Conservation (phyloP, 2,113 vertebrate genomes). For the Coptodon bakossiorum region DNA sequence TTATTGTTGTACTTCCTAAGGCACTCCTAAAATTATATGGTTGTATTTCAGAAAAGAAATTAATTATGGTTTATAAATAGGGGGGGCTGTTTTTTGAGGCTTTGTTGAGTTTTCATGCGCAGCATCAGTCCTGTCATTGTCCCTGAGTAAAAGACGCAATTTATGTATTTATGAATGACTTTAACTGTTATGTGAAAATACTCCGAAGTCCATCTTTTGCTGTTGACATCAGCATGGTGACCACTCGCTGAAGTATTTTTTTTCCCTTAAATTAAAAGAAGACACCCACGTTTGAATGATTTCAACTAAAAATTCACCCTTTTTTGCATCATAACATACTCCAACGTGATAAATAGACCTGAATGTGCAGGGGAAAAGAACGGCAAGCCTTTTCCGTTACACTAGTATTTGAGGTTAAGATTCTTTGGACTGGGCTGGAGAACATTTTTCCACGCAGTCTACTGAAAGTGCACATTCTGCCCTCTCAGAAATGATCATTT, state of each 20-base stretch:
- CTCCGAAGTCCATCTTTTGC: neutral
- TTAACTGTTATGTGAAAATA: neutral
- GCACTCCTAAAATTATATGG: neutral
- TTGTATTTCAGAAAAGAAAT: neutral
- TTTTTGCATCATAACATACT: slow-evolving; percentile 40
- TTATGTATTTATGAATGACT: neutral
- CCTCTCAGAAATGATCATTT: slow-evolving; percentile 65
- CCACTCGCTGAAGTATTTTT: neutral
- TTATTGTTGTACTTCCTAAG: neutral
- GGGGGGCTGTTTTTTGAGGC: neutral
- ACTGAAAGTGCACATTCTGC: slow-evolving; percentile 69
- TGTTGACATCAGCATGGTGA: neutral
- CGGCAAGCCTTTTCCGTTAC: slow-evolving; percentile 68
- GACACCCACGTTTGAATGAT: neutral
- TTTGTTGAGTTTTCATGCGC: slow-evolving; percentile 4
- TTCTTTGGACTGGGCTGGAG: slow-evolving; percentile 71
- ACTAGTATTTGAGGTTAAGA: slow-evolving; percentile 72
- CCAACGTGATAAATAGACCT: slow-evolving; percentile 54
- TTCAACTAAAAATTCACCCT: neutral
- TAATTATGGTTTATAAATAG: neutral
- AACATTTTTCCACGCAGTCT: slow-evolving; percentile 73
- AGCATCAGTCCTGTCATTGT: slow-evolving; percentile 15
- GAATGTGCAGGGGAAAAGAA: slow-evolving; percentile 50
- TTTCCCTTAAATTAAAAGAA: neutral
- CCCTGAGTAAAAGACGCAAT: neutral